These are phyloP conservation scores for Orthonyx spaldingii DNA, from an alignment of 2,113 vertebrate genomes.

Conservation along the genomic window DNA sequence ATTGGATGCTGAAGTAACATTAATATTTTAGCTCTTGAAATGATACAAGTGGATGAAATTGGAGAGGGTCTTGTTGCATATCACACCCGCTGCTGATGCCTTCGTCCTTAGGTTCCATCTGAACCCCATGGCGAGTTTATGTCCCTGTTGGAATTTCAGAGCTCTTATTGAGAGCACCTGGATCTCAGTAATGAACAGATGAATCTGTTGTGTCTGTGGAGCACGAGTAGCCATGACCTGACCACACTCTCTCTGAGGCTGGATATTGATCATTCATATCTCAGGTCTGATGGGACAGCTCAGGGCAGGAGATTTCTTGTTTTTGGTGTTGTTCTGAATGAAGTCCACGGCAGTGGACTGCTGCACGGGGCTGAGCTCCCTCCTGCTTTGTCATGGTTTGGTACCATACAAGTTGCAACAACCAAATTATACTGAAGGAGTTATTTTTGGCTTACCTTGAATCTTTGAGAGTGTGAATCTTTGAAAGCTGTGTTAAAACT, in stretches of 20 bases:
- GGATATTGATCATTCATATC: not conserved
- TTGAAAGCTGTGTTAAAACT: not conserved
- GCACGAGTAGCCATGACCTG: fast-evolving
- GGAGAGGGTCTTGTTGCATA: not conserved
- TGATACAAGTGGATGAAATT: not conserved
- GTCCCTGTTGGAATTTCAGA: not conserved
- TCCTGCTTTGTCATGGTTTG: not conserved
- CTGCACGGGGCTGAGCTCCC: not conserved
- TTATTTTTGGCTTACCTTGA: not conserved
- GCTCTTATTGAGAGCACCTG: not conserved
- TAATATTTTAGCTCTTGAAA: constrained; percentile 36
- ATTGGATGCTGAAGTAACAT: not conserved
- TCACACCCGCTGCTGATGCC: not conserved
- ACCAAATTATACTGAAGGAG: not conserved
- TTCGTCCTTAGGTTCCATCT: not conserved
- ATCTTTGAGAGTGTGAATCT: not conserved
- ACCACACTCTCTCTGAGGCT: not conserved
- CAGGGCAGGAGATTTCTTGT: not conserved
- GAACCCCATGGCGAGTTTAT: not conserved
- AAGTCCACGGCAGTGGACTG: not conserved
- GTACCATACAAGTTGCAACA: not conserved
- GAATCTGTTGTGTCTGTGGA: not conserved
- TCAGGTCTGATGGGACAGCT: not conserved
- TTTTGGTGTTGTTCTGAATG: not conserved
- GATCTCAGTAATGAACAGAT: not conserved